Base-by-base conservation (phyloP, 2,113 vertebrate species). In the Seriola rivoliana region DNA sequence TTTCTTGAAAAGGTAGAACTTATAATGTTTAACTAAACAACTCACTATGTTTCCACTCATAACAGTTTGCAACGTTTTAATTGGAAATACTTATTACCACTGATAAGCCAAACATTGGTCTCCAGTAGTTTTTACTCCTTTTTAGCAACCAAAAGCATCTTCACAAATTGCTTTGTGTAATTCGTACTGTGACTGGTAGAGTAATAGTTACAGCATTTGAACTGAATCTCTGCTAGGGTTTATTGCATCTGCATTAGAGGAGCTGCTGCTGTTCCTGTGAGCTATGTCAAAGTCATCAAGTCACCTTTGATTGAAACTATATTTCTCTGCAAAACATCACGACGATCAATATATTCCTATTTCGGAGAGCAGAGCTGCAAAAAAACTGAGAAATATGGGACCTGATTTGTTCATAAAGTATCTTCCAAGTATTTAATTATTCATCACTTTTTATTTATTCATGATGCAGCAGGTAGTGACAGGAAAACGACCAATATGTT, bases 401-500 rank as follows among this genome's bases (percentile, higher is more conserved):
- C 60, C 55, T 69, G 70, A 77, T 84, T 88, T 76, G 19, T 69
- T 65, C 8, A 25, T 32, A 50, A 65, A 62, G n/a, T 78, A 16
- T 66, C 74, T 78, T 52, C 32, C 58, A 71, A 59, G 40, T 73
- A 74, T 86, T 86, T 76, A 69, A 88, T 79, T 81, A 86, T 84
- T 85, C 23, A 87, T 46, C 2, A 5, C 0, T 57, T 82, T 81
- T 86, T n/a, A 89, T 85, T 87, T 88, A 91, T 88, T 84, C 36
- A 85, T 82, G 62, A 65, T 60, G 5, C 46, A 60, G 71, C 12
- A 66, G 46, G 40, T 78, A 82, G 50, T 63, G 57, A 76, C 73
- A 75, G 52, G 76, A 73, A 76, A 81, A 65, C 12, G 19, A 60
- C 64, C 60, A 63, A 57, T 59, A 59, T 58, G 67, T 40, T 81